Evolutionary conservation across 2,888 invertebrate genomes (phyloP), one percentile per base, ranked within the genome.

Genomic region (Sarcophaga subvicina): DNA sequence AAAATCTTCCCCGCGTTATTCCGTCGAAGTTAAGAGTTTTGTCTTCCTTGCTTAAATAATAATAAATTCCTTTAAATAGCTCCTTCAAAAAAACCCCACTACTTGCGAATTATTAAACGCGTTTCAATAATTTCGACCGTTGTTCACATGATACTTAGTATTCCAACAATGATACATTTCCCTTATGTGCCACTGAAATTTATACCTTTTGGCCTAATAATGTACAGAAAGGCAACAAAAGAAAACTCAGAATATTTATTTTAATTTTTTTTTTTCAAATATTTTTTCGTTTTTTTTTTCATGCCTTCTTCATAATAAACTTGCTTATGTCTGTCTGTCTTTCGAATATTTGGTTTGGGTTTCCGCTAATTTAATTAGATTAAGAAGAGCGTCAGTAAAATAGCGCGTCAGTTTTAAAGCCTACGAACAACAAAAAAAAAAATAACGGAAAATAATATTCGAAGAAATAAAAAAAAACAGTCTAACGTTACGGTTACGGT

Each of bases 351-450:
- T 70, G 63, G 72, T 69, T 83, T 80, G 80, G 72, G 73, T 78
- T 54, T 54, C 17, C 69, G 69, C 81, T 87, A 87, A 87, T 87
- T 87, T 78, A 87, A 87, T 87, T 87, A 87, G 83, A 79, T 79
- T 75, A 22, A 63, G 73, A 75, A 72, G 67, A 78, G 20, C n/a
- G 22, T 49, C 45, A 14, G 14, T 67, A 71, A 10, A 59, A 71
- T 14, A 82, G 60, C 4, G 59, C 8, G 59, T 73, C 45, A 22
- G 60, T 60, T 25, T 59, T 63, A 60, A 60, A 49, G 77, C 37
- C 73, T 64, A 47, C 22, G 49, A 66, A 63, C 11, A 14, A 49
- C 3, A 49, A 49, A 49, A 49, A 3, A 10, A 14, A 54, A 12
- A 54, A 37, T 2, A 37, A 37, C 37, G 8, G 8, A 37, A 37